phyloP scores from a whole-genome alignment of 2,888 invertebrate genomes.

The Drosophila mulleri region DNA sequence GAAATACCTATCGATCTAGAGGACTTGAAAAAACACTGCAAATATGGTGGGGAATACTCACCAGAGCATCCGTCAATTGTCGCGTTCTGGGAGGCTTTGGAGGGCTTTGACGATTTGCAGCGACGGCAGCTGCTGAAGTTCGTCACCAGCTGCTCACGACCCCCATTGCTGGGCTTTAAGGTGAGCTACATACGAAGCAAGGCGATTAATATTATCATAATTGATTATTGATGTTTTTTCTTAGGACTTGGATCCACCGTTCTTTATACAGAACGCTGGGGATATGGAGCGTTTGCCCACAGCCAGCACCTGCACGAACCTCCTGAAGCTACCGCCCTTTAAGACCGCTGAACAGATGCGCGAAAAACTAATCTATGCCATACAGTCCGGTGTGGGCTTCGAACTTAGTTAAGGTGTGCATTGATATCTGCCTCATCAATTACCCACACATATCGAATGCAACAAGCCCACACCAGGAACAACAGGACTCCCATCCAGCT shows the following conservation, averaged over 20 bases:
- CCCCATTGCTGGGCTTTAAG: conserved; percentile 98
- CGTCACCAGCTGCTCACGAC: conserved; percentile 98
- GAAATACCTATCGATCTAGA: conserved; percentile 96
- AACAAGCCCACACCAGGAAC: conserved; percentile 23
- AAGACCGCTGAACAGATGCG: conserved; percentile 90
- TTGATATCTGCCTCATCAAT: background rate
- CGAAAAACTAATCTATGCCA: conserved; percentile 95
- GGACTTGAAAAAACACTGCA: conserved; percentile 94
- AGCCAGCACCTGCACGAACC: conserved; percentile 99
- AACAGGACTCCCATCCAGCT: conserved; percentile 32
- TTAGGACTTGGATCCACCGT: conserved; percentile 97
- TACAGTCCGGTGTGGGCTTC: conserved; percentile 98
- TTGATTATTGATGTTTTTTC: conserved; percentile 40
- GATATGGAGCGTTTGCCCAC: conserved; percentile 96
- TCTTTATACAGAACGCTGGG: conserved; percentile 97
- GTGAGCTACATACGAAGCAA: conserved; percentile 85
- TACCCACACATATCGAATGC: conserved; percentile 57
- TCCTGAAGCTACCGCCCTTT: conserved; percentile 97
- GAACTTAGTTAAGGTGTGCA: conserved; percentile 91
- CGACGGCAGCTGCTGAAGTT: conserved; percentile 96
- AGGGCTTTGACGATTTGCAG: conserved; percentile 92
- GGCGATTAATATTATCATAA: background rate
- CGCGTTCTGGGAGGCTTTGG: conserved; percentile 95
- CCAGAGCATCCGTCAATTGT: conserved; percentile 93
- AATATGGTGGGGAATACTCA: conserved; percentile 94